Evolutionary conservation across 2,113 vertebrate genomes (phyloP).

Genomic region (Theristicus caerulescens): DNA sequence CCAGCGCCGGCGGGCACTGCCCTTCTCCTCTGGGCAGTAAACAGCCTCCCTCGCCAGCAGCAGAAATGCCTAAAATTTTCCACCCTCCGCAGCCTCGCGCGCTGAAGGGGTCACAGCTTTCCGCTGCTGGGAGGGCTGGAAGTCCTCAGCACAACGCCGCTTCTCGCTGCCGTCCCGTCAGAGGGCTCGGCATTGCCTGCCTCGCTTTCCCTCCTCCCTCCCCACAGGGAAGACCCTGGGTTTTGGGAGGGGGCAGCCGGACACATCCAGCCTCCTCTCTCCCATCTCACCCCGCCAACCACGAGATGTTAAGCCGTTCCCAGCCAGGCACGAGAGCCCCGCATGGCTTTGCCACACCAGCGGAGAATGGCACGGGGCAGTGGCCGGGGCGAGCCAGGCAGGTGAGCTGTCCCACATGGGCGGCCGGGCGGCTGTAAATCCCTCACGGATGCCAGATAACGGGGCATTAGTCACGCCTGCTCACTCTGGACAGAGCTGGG

Average conservation of each 20-base stretch:
- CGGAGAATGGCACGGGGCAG: accelerated
- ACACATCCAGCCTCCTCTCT: background rate
- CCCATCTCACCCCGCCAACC: accelerated
- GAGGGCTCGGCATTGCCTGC: accelerated
- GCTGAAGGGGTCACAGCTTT: background rate
- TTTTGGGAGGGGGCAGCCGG: background rate
- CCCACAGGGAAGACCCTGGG: background rate
- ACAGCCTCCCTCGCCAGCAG: background rate
- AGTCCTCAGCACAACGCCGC: background rate
- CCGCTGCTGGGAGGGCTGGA: background rate
- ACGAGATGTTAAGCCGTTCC: background rate
- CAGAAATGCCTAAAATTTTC: slow-evolving; percentile 38
- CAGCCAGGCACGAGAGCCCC: accelerated
- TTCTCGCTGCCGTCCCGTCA: background rate
- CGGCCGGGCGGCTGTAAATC: background rate
- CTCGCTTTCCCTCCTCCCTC: background rate
- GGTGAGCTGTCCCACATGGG: background rate
- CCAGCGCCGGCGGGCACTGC: background rate
- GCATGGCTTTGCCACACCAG: no score
- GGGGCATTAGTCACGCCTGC: background rate
- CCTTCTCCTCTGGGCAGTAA: slow-evolving; percentile 31
- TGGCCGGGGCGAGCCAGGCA: accelerated
- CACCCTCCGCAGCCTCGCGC: accelerated
- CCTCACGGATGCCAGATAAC: background rate
- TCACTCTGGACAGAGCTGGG: accelerated